These are phyloP conservation scores for Hypercompe scribonia DNA, from an alignment of 2,888 invertebrate species.

Conservation along the genomic window DNA sequence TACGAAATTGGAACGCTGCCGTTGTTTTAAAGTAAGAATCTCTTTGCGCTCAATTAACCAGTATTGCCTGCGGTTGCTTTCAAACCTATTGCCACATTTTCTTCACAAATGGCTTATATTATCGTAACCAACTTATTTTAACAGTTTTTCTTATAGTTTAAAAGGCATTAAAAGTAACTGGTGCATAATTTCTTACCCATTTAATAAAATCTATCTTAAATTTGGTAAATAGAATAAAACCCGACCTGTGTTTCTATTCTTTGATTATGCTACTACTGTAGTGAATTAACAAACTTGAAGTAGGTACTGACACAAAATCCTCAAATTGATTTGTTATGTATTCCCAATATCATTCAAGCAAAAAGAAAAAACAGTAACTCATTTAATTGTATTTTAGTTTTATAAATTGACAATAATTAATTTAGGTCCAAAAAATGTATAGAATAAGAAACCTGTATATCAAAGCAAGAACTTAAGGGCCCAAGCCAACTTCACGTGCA, in stretches of 20 bases:
- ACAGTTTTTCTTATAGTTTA: slow-evolving; percentile 63
- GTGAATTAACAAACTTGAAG: neutral
- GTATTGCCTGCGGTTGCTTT: neutral
- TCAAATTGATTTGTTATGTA: no score
- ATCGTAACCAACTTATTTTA: slow-evolving; percentile 89
- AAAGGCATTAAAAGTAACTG: neutral
- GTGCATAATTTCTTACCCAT: neutral
- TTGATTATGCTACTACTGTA: no score
- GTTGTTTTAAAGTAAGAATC: neutral
- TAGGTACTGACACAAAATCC: no score
- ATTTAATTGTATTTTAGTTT: no score
- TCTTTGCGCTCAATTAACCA: slow-evolving; percentile 2
- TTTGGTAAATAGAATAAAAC: neutral
- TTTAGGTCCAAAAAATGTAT: no score
- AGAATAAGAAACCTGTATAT: no score
- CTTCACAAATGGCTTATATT: neutral
- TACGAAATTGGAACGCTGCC: neutral
- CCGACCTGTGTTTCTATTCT: neutral
- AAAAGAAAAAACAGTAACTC: no score
- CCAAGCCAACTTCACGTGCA: no score
- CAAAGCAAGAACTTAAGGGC: no score
- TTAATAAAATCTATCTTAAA: neutral
- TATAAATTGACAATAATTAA: no score
- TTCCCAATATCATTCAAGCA: no score
- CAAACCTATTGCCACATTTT: neutral